phyloP scores from a whole-genome alignment of 2,113 vertebrate genomes.

The Himantopus leucocephalus region DNA sequence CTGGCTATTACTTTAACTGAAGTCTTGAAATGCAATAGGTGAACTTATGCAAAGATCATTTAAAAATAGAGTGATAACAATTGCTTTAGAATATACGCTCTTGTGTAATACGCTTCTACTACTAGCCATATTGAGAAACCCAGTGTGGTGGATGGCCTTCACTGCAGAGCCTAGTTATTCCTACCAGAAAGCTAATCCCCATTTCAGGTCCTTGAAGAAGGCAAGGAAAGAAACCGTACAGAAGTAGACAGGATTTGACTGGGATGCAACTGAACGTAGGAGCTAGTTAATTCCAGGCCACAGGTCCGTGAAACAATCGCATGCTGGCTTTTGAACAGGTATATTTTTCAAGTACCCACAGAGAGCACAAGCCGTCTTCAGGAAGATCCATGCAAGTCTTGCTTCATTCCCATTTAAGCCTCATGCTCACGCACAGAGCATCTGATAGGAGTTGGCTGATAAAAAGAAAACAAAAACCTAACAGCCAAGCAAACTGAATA shows the following conservation, averaged over 20 bases:
- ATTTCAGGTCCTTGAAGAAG: not conserved
- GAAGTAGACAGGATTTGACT: not conserved
- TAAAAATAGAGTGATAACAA: not conserved
- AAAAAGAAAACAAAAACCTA: not conserved
- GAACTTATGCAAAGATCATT: not conserved
- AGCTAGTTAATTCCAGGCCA: not conserved
- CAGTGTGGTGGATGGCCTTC: not conserved
- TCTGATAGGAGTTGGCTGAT: not conserved
- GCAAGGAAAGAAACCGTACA: not conserved
- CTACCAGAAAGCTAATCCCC: not conserved
- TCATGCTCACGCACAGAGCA: not conserved
- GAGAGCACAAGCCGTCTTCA: not conserved
- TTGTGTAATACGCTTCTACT: fast-evolving
- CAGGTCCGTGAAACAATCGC: not conserved
- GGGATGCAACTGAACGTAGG: not conserved
- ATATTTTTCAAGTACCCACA: not conserved
- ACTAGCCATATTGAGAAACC: not conserved
- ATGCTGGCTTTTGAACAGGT: not conserved
- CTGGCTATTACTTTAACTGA: not conserved
- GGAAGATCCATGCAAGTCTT: not conserved
- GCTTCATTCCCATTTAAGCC: not conserved
- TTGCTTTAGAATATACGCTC: not conserved
- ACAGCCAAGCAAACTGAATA: not conserved
- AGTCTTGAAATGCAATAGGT: not conserved
- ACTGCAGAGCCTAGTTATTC: not conserved